Conservation (phyloP, 2,888 invertebrate genomes). For the Congeria kusceri region DNA sequence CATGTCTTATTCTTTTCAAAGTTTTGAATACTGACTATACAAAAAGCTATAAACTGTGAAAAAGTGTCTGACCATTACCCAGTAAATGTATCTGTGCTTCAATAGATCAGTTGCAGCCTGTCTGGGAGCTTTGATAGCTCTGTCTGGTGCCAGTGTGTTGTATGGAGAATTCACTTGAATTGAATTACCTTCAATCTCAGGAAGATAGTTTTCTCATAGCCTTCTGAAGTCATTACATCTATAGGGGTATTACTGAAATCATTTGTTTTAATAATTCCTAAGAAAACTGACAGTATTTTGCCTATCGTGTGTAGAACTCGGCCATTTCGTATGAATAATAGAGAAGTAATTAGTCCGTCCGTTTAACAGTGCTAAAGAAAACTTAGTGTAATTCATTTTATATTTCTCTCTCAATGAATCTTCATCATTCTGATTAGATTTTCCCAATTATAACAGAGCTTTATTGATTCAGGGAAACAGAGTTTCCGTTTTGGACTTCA, state of each 20-base stretch:
- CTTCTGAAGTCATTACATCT: conserved; percentile 47
- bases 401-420: conserved; percentile 41
- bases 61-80: too few species aligned
- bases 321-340: conserved; percentile 53
- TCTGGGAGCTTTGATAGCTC: too few species aligned
- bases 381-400: conserved; percentile 44
- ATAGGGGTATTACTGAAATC: conserved; percentile 57
- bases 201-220: conserved; percentile 34
- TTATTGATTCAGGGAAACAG: conserved; percentile 25
- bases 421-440: conserved; percentile 42
- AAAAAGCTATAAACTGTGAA: too few species aligned
- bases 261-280: conserved; percentile 61
- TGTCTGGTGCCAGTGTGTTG: background rate
- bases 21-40: too few species aligned
- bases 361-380: conserved; percentile 34
- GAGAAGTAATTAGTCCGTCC: conserved; percentile 47
- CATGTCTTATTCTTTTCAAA: too few species aligned
- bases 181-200: conserved; percentile 30
- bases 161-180: conserved; percentile 15
- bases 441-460: conserved; percentile 32
- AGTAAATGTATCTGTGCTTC: too few species aligned
- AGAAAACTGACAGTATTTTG: conserved; percentile 52
- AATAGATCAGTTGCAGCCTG: too few species aligned
- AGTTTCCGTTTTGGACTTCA: background rate
- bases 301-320: conserved; percentile 40